Conservation (phyloP, 2,888 invertebrate genomes). For the Drosophila mettleri region DNA sequence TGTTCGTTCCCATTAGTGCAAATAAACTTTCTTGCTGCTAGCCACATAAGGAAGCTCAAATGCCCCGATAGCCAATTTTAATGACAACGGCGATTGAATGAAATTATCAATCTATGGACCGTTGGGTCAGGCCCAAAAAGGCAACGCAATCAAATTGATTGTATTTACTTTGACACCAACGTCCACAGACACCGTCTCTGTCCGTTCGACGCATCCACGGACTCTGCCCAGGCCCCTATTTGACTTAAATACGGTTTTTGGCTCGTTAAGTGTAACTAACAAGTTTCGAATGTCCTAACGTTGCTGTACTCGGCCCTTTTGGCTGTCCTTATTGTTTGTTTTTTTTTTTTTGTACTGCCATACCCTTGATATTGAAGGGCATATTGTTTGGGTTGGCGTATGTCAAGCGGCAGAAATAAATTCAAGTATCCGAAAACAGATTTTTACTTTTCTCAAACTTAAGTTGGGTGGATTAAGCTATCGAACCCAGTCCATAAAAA, state of each 20-base stretch:
- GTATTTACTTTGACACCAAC: conserved; percentile 77
- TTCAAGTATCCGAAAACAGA: conserved; percentile 9
- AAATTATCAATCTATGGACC: conserved; percentile 74
- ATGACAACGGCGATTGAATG: conserved; percentile 74
- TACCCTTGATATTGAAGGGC: conserved; percentile 23
- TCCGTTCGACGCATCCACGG: conserved; percentile 2
- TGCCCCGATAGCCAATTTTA: conserved; percentile 59
- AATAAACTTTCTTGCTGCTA: conserved; percentile 30
- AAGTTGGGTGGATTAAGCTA: background rate
- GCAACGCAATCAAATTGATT: conserved; percentile 76
- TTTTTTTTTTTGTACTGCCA: conserved; percentile 11
- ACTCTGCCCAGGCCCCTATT: conserved; percentile 36
- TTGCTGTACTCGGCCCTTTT: conserved; percentile 30
- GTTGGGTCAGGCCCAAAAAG: conserved; percentile 56
- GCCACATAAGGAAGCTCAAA: conserved; percentile 21
- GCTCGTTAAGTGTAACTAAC: conserved; percentile 79
- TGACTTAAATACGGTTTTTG: conserved; percentile 76
- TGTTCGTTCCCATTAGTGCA: conserved; percentile 35
- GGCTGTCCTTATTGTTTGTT: conserved; percentile 57
- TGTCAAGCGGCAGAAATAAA: conserved; percentile 20
- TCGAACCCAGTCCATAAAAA: background rate
- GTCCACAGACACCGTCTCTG: conserved; percentile 26
- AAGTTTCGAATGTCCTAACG: conserved; percentile 47
- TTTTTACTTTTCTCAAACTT: background rate
- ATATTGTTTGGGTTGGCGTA: conserved; percentile 40